Evolutionary conservation across 2,797 vertebrate species (phyloP).

Genomic region (Ambastaia sidthimunki): DNA sequence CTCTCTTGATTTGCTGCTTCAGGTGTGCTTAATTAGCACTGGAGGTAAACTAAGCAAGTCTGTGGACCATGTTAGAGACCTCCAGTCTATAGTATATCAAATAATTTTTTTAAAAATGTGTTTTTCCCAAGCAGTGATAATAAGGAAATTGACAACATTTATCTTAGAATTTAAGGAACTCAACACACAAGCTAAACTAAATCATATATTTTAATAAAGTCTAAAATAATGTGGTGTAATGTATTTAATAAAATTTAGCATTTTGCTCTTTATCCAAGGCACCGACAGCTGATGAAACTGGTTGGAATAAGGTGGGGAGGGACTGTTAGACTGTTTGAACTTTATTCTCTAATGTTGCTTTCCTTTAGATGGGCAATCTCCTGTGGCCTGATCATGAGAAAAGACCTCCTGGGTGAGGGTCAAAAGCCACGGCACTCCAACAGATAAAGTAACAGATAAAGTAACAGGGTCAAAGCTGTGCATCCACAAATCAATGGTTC

Average conservation of each 20-base stretch:
- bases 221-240: conserved; percentile 76
- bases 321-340: conserved; percentile 27
- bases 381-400: conserved; percentile 56
- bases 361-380: conserved; percentile 56
- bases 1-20: no score
- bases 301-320: conserved; percentile 6
- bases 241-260: conserved; percentile 75
- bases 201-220: conserved; percentile 73
- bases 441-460: no score
- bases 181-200: conserved; percentile 72
- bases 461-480: conserved; percentile 70
- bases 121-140: no score
- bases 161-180: conserved; percentile 64
- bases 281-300: conserved; percentile 54
- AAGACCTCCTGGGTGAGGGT: conserved; percentile 66
- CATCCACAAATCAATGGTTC: conserved; percentile 75
- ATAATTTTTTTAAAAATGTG: no score
- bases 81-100: no score
- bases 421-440: conserved; percentile 66
- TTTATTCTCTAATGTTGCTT: conserved; percentile 54
- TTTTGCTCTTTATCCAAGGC: neutral
- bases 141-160: no score
- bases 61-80: no score
- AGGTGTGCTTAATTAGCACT: no score
- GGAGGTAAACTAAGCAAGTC: no score